These are phyloP conservation scores for Xiphorhynchus erythropygius DNA, from an alignment of 2,797 vertebrate genomes.

Conservation along the genomic window DNA sequence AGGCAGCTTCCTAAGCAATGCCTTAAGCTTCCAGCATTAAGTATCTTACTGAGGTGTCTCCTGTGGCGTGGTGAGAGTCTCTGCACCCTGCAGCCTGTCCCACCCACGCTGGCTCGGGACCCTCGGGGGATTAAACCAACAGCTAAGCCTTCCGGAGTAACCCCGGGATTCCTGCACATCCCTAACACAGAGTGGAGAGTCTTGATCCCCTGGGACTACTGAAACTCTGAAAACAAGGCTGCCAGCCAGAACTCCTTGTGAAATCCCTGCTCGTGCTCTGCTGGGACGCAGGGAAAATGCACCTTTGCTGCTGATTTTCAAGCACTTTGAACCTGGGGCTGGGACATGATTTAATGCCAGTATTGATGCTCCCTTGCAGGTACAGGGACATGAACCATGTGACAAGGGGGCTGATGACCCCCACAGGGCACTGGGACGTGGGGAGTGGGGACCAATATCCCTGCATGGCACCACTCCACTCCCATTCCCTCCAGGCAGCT, in stretches of 20 bases:
- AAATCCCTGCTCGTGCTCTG: rapidly evolving
- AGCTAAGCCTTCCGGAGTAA: background rate
- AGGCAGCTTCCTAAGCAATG: background rate
- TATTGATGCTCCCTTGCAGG: rapidly evolving
- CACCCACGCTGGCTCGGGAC: background rate
- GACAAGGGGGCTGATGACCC: background rate
- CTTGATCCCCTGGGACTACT: rapidly evolving
- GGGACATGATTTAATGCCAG: rapidly evolving
- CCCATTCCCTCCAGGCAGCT: background rate
- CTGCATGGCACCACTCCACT: rapidly evolving
- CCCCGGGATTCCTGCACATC: background rate
- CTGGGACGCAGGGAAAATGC: rapidly evolving
- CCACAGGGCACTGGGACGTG: background rate
- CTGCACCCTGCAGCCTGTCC: background rate
- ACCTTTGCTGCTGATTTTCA: rapidly evolving
- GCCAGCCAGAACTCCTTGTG: background rate
- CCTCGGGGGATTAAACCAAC: background rate
- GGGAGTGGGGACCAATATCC: background rate
- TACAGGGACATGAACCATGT: rapidly evolving
- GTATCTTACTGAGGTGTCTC: rapidly evolving
- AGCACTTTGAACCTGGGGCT: rapidly evolving
- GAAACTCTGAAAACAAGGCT: background rate
- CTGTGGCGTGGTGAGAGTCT: rapidly evolving
- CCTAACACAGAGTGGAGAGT: rapidly evolving
- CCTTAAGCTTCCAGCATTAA: background rate